Evolutionary conservation across 2,888 invertebrate species (phyloP).

Genomic region (Chloroclystis v-ata): DNA sequence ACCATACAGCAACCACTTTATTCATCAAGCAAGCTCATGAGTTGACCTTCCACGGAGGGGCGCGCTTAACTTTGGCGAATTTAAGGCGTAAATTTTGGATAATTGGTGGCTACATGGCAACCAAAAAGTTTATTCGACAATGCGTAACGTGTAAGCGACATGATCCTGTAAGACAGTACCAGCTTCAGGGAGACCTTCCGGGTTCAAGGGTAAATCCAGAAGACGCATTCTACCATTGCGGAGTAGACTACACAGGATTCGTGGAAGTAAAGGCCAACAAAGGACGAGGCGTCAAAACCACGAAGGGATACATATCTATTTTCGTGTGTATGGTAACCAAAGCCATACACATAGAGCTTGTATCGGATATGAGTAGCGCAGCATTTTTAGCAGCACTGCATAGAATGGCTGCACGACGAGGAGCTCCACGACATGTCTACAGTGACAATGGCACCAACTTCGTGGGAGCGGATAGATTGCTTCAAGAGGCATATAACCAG

Average conservation of each 20-base stretch:
- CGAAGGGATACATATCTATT: too few relatives aligned
- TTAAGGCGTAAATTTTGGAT: constrained; percentile 17
- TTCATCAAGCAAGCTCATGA: constrained; percentile 10
- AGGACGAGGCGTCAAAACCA: too few relatives aligned
- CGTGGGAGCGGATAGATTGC: too few relatives aligned
- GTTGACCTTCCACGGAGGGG: constrained; percentile 10
- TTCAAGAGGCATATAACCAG: constrained; percentile 17
- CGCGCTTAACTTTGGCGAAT: constrained; percentile 6
- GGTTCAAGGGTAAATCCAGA: too few relatives aligned
- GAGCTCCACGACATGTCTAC: too few relatives aligned
- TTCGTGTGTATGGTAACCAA: constrained; percentile 29
- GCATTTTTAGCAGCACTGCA: constrained; percentile 30
- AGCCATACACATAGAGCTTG: constrained; percentile 33
- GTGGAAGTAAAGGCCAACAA: too few relatives aligned
- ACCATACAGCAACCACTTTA: constrained; percentile 8
- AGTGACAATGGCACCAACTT: too few relatives aligned
- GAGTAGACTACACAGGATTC: too few relatives aligned
- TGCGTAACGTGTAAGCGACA: constrained; percentile 10
- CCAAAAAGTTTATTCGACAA: constrained; percentile 7
- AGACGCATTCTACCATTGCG: too few relatives aligned
- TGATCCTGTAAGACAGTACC: not conserved
- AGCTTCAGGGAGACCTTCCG: too few relatives aligned
- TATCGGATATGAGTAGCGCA: constrained; percentile 29
- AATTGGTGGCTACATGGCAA: constrained; percentile 9
- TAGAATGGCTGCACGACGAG: too few relatives aligned